A percentile compares a stretch with the other conserved stretches of the same genome.
Conservation (phyloP, 2,797 vertebrate genomes). For the Sebastiscus tertius region DNA sequence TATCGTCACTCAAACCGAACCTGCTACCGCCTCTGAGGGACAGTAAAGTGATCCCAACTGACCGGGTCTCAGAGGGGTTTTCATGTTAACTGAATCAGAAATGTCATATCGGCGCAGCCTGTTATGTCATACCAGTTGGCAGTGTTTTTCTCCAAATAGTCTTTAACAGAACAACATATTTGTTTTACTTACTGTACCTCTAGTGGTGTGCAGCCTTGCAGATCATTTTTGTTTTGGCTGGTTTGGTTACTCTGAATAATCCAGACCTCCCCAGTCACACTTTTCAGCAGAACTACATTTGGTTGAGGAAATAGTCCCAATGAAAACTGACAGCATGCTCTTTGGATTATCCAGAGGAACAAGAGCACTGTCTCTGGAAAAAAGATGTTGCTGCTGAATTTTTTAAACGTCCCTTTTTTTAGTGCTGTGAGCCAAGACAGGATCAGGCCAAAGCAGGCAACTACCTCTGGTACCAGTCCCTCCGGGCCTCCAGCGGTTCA, state of each 20-base stretch:
- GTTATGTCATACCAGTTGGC: neutral
- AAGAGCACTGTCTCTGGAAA: neutral
- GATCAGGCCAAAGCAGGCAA: neutral
- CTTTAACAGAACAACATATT: neutral
- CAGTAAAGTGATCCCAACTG: too few relatives aligned
- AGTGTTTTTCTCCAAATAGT: neutral
- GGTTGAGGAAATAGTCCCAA: neutral
- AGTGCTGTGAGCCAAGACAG: neutral
- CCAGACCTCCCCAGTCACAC: neutral
- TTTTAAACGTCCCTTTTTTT: slow-evolving; percentile 19
- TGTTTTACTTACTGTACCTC: neutral
- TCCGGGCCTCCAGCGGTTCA: neutral
- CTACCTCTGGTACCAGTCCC: neutral
- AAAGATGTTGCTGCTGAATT: neutral
- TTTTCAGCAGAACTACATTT: neutral
- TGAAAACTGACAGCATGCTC: neutral
- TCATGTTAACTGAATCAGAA: neutral
- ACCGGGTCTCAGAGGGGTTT: too few relatives aligned
- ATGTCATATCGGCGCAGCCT: neutral
- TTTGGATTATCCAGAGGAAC: slow-evolving; percentile 4
- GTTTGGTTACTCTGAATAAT: neutral
- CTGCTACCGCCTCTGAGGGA: too few relatives aligned
- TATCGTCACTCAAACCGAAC: too few relatives aligned
- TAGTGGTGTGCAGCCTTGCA: neutral
- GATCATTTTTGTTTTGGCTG: neutral